Base-by-base conservation (phyloP, 1,140 invertebrate species). In the Myzus persicae region DNA sequence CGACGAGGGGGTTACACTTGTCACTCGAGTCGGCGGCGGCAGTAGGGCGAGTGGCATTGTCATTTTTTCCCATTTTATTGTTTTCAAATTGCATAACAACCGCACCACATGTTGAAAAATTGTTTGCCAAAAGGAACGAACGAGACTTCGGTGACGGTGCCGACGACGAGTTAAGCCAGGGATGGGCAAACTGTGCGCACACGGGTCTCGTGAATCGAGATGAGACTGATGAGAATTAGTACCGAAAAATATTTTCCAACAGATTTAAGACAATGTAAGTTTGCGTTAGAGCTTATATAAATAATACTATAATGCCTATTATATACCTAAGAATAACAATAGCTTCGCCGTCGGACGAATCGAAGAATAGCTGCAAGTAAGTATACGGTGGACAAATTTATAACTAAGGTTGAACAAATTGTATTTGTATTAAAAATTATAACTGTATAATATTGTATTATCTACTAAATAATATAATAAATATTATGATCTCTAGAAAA, bases 41-140 rank as follows among this genome's bases (percentile, higher is more conserved):
- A 6, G 59, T 76, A 76, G 59, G 59, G 59, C 59, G 59, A 76
- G n/a, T 76, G 59, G 59, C 59, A 76, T 76, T 76, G 59, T 76
- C 59, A 76, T 76, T 76, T 76, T 76, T 76, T 76, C 59, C 31
- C 31, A 76, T 76, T 76, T 76, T 76, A 76, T 76, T 76, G 59
- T 76, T 76, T 76, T 76, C 59, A 76, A 76, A 76, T 76, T 76
- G 59, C 18, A 76, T 76, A 76, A n/a, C 31, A 76, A 76, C 59
- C 31, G 59, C 59, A 20, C 59, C 59, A 76, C 31, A 76, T 76
- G 59, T 76, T 76, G 31, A 76, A n/a, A 76, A 76, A 76, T n/a
- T 76, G 59, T 76, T 76, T n/a, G 59, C 59, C n/a, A 76, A 76
- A 76, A 76, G 24, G 31, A 76, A 76, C 59, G 14, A 76, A 76